Percentiles rank a stretch among this genome's conserved stretches.
Conservation (phyloP, 2,888 invertebrate genomes). For the Pandemis cinnamomeana region DNA sequence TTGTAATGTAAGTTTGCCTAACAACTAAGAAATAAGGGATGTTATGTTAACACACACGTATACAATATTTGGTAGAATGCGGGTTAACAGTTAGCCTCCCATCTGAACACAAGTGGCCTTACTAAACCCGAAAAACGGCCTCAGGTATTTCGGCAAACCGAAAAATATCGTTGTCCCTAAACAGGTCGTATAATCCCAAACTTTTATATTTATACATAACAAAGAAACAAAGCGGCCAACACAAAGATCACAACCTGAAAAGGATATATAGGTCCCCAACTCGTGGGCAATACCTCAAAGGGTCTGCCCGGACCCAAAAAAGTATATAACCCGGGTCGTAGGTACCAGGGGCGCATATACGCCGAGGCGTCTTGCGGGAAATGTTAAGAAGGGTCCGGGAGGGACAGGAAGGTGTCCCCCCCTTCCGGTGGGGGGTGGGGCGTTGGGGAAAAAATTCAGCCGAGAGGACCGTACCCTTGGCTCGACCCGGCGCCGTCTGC, state of each 20-base stretch:
- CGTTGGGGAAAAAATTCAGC: constrained; percentile 79
- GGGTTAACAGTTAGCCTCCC: neutral
- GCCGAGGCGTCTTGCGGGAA: constrained; percentile 79
- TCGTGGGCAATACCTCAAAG: constrained; percentile 73
- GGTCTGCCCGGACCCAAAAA: constrained; percentile 81
- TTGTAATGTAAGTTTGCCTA: too few relatives aligned
- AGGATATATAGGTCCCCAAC: constrained; percentile 78
- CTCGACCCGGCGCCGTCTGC: constrained; percentile 80
- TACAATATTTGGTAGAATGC: neutral
- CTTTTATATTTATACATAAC: constrained; percentile 68
- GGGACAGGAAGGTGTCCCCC: constrained; percentile 72
- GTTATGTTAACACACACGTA: too few relatives aligned
- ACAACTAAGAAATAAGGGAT: too few relatives aligned
- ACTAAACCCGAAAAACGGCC: constrained; percentile 9
- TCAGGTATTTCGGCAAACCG: constrained; percentile 1
- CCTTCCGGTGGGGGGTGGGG: constrained; percentile 70
- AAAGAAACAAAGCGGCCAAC: constrained; percentile 68
- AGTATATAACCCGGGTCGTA: constrained; percentile 78
- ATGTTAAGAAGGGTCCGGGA: constrained; percentile 82
- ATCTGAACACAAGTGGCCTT: neutral
- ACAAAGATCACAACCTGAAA: constrained; percentile 75
- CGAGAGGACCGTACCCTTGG: constrained; percentile 79
- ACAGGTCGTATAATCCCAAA: constrained; percentile 59
- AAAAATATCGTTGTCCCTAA: constrained; percentile 30
- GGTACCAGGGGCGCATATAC: constrained; percentile 78